These are phyloP conservation scores for Aegotheles bennettii DNA, from an alignment of 2,113 vertebrate genomes.

Conservation along the genomic window DNA sequence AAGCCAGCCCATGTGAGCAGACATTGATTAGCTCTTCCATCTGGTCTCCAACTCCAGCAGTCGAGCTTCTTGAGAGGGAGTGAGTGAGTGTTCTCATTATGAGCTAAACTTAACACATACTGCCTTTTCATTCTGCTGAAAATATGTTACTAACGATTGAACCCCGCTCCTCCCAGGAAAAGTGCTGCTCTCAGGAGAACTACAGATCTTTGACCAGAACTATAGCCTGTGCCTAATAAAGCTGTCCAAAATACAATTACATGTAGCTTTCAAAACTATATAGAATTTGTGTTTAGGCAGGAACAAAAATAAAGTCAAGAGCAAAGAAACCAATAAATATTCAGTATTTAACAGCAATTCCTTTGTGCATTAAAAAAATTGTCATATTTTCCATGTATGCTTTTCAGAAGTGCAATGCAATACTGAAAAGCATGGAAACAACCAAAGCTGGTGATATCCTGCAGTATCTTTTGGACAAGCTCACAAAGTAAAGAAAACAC, in stretches of 20 bases:
- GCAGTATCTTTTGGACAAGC: background rate
- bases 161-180: background rate
- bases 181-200: background rate
- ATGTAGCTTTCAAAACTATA: background rate
- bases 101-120: background rate
- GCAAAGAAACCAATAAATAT: background rate
- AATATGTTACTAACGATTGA: background rate
- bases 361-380: background rate
- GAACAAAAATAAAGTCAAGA: background rate
- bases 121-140: background rate
- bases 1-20: background rate
- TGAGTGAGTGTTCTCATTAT: background rate
- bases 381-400: background rate
- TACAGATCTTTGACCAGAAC: background rate
- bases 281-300: background rate
- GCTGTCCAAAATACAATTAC: background rate
- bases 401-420: background rate
- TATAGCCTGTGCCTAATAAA: background rate
- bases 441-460: background rate
- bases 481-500: background rate
- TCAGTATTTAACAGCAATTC: background rate
- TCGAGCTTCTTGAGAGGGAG: background rate
- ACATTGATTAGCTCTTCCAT: background rate
- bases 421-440: background rate
- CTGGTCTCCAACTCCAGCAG: background rate